Evolutionary conservation across 2,797 vertebrate genomes (phyloP).

Genomic region (Takifugu ocellatus): DNA sequence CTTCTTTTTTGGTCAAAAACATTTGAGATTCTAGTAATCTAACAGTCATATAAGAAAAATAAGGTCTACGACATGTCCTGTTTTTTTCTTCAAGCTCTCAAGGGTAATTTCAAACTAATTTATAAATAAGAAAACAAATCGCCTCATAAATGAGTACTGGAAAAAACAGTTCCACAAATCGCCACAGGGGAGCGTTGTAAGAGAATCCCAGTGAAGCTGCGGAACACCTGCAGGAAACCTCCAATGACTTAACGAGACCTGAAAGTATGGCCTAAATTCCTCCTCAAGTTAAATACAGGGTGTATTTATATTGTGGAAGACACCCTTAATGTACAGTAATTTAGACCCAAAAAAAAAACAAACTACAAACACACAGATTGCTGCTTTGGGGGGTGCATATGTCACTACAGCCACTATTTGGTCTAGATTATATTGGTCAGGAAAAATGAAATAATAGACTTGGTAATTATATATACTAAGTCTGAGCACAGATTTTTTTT

Average conservation of each 20-base stretch:
- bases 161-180: constrained; percentile 25
- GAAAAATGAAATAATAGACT: constrained; percentile 23
- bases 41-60: no score
- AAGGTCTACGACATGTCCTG: background rate
- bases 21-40: no score
- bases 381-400: constrained; percentile 9
- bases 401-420: constrained; percentile 47
- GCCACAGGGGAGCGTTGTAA: constrained; percentile 64
- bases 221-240: constrained; percentile 44
- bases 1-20: no score
- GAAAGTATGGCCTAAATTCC: constrained; percentile 48
- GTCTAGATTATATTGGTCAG: constrained; percentile 18
- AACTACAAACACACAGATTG: constrained; percentile 14
- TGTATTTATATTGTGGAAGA: constrained; percentile 51
- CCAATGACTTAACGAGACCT: constrained; percentile 39
- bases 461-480: constrained; percentile 22
- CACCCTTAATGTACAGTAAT: constrained; percentile 41
- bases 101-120: background rate
- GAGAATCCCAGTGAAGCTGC: background rate
- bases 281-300: constrained; percentile 55
- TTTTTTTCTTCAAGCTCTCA: background rate
- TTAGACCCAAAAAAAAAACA: constrained; percentile 33
- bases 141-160: background rate
- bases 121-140: background rate
- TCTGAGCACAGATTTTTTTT: constrained; percentile 2